Percentiles rank a stretch among this genome's conserved stretches.
Conservation (phyloP, 2,113 vertebrate species). For the Egretta garzetta region DNA sequence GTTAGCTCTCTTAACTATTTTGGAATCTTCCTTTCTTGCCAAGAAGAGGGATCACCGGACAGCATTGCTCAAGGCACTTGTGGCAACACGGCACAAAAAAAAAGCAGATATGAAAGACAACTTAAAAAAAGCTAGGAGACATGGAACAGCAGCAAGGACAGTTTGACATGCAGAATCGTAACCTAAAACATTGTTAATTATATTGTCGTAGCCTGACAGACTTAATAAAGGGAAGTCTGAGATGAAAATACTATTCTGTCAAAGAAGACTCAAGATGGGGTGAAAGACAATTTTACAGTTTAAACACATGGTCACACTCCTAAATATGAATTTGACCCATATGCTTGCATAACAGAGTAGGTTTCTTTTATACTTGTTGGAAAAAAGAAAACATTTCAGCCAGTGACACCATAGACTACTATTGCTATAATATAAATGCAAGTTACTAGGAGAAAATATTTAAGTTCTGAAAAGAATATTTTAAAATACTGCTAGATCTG, state of each 20-base stretch:
- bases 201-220: neutral
- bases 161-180: neutral
- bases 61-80: neutral
- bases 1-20: neutral
- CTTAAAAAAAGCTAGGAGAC: neutral
- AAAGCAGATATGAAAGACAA: neutral
- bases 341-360: neutral
- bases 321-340: neutral
- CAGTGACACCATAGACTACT: neutral
- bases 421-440: neutral
- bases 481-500: neutral
- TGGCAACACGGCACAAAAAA: neutral
- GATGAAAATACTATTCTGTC: neutral
- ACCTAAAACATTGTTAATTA: neutral
- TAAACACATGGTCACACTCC: neutral
- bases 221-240: neutral
- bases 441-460: neutral
- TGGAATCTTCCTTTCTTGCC: neutral
- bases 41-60: neutral
- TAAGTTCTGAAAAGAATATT: neutral
- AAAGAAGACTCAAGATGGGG: neutral
- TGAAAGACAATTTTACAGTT: neutral
- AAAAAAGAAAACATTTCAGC: neutral
- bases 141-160: neutral
- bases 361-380: neutral